Evolutionary conservation across 2,888 invertebrate species (phyloP).

Genomic region (Drosophila meridiana): DNA sequence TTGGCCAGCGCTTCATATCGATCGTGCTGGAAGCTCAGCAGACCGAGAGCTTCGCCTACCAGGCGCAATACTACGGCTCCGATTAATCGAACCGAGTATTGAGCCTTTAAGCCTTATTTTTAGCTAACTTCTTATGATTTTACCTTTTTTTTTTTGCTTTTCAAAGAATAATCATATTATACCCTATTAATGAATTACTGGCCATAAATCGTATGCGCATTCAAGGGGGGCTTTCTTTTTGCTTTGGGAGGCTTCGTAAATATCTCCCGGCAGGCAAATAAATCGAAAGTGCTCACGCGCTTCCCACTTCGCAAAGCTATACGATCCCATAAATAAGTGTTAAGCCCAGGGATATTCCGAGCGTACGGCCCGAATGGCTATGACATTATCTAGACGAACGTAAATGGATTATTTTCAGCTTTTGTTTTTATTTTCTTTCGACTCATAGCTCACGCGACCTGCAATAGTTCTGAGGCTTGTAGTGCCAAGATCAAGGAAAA

Average conservation of each 20-base stretch:
- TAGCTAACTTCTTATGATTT: neutral
- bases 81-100: conserved; percentile 34
- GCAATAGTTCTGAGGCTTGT: conserved; percentile 1
- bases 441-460: conserved; percentile 20
- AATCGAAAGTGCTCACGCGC: conserved; percentile 52
- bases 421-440: conserved; percentile 19
- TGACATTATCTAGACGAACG: conserved; percentile 37
- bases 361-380: neutral
- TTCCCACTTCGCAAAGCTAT: conserved; percentile 28
- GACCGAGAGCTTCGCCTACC: conserved; percentile 80
- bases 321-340: conserved; percentile 32
- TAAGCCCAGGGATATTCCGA: conserved; percentile 36
- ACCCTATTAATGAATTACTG: conserved; percentile 27
- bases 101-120: neutral
- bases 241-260: conserved; percentile 30
- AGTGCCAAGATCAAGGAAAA: conserved; percentile 23
- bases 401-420: conserved; percentile 17
- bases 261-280: conserved; percentile 30
- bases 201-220: conserved; percentile 17
- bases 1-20: conserved; percentile 82
- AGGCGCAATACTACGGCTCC: conserved; percentile 76
- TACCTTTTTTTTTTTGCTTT: conserved; percentile 6
- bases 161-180: conserved; percentile 14
- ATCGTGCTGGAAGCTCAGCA: conserved; percentile 81
- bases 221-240: conserved; percentile 1